Evolutionary conservation across 2,888 invertebrate species (phyloP).

Genomic region (Dicyrtoma fusca): DNA sequence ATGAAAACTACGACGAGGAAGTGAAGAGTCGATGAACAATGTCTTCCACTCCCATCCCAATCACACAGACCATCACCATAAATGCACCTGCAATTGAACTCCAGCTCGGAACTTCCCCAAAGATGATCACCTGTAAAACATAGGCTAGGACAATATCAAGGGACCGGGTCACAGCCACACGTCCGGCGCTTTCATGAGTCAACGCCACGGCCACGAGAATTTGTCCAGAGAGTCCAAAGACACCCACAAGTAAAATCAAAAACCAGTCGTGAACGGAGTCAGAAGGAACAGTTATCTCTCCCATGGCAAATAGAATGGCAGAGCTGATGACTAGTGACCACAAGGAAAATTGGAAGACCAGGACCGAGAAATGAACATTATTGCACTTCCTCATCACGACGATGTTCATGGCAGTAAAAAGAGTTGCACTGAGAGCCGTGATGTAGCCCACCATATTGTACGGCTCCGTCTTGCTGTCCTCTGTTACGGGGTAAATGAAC

Average conservation of each 20-base stretch:
- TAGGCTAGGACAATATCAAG: constrained; percentile 63
- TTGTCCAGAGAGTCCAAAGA: constrained; percentile 61
- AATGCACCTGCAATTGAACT: constrained; percentile 60
- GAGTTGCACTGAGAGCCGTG: constrained; percentile 61
- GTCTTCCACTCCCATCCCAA: constrained; percentile 62
- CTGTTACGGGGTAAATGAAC: constrained; percentile 60
- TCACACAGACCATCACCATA: constrained; percentile 60
- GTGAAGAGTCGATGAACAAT: constrained; percentile 50
- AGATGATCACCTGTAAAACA: constrained; percentile 61
- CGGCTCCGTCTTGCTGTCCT: constrained; percentile 56
- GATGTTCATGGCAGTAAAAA: constrained; percentile 62
- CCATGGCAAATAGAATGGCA: constrained; percentile 56
- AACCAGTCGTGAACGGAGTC: constrained; percentile 47
- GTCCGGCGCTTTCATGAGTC: constrained; percentile 62
- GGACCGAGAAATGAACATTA: constrained; percentile 62
- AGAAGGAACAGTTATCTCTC: constrained; percentile 45
- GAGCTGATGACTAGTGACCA: constrained; percentile 60
- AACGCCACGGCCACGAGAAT: constrained; percentile 62
- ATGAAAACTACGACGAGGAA: constrained; percentile 47
- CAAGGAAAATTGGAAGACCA: constrained; percentile 61
- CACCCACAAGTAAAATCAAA: constrained; percentile 57
- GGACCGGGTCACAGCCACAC: constrained; percentile 62
- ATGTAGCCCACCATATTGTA: constrained; percentile 61
- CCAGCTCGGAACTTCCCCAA: constrained; percentile 61
- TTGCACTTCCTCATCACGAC: constrained; percentile 62